Conservation (phyloP, 2,113 vertebrate species). For the Craseonycteris thonglongyai region DNA sequence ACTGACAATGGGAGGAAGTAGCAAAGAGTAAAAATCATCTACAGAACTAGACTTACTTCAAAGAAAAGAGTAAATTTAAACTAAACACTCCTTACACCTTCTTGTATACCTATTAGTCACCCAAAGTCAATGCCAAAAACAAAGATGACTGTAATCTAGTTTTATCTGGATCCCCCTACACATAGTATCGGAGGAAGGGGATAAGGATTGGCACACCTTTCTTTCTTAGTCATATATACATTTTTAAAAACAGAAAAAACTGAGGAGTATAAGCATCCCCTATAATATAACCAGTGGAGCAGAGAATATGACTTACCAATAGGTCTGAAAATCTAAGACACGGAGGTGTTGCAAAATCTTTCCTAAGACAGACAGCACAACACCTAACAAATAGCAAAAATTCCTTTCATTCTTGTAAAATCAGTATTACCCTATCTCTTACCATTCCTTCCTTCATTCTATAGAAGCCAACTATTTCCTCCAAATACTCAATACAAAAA, state of each 20-base stretch:
- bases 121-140: conserved; percentile 36
- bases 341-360: not conserved
- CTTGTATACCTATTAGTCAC: not conserved
- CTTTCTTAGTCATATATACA: conserved; percentile 21
- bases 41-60: conserved; percentile 18
- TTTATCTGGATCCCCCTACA: not conserved
- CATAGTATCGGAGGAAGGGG: not conserved
- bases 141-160: not conserved
- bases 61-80: conserved; percentile 31
- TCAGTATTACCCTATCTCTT: conserved; percentile 21
- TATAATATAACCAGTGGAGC: not conserved
- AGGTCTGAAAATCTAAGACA: not conserved
- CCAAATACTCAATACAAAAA: conserved; percentile 26
- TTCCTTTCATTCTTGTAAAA: not conserved
- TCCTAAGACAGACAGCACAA: not conserved
- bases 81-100: not conserved
- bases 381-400: not conserved
- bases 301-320: not conserved
- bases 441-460: not conserved
- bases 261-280: not conserved
- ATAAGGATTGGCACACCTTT: not conserved
- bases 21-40: conserved; percentile 16
- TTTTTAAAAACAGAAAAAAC: not conserved
- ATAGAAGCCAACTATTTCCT: not conserved
- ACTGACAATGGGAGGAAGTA: not conserved